Evolutionary conservation across 2,113 vertebrate genomes (phyloP), one percentile per base, ranked within the genome.

Genomic region (Athene cunicularia): DNA sequence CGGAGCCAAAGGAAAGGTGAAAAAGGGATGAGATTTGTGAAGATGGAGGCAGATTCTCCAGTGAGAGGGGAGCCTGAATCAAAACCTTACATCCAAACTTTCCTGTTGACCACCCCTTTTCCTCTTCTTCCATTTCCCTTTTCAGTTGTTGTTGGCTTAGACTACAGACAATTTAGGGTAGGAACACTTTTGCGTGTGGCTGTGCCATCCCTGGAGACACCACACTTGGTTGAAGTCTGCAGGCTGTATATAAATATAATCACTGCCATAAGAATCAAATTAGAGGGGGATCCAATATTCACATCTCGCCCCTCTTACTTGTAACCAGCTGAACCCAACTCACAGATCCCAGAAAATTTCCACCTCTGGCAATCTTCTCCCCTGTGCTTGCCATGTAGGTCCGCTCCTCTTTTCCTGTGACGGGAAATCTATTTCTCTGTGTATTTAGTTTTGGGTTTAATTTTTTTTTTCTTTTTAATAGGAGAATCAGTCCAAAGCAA

Each of bases 221-320:
- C 71, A 95, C 94, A 96, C 91, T 95, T 95, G 81, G 94, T 95
- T 95, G 95, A 93, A 95, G 84, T 90, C 95, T 96, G 81, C 79
- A 97, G 84, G 91, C 94, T 97, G 93, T 91, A 77, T 96, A 96
- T 95, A 96, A 96, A 94, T 96, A 95, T 94, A 97, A 96, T 97
- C 86, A 93, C 71, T 95, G 84, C 84, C 95, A 97, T 96, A 96
- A 97, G 95, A 95, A 96, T 96, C 85, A 86, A 95, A 96, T 96
- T 97, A 97, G 81, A 94, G 71, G 80, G 11, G 45, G 96, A 97
- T 96, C 89, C 93, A 97, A 94, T 90, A 93, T 88, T 96, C 91
- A 95, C 91, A 94, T 96, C 75, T 88, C 85, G 74, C 47, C 95
- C 84, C 71, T 93, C 84, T 95, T 76, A 79, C 89, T 94, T 1